phyloP scores from a whole-genome alignment of 2,113 vertebrate genomes.

The Apteryx mantelli region DNA sequence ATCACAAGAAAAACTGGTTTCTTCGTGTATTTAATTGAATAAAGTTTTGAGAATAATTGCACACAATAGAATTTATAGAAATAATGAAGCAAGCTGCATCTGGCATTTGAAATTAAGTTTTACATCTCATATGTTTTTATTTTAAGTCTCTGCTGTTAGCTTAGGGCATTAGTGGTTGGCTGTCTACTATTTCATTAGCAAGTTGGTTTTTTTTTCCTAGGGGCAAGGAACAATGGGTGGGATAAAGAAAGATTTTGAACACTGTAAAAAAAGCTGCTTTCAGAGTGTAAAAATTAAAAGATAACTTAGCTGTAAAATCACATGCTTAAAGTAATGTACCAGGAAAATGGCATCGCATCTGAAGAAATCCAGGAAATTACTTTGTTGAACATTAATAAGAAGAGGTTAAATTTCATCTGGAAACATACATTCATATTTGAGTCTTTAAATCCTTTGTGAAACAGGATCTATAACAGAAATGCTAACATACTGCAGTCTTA shows the following conservation, averaged over 20 bases:
- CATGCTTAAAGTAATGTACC: background rate
- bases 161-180: background rate
- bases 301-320: background rate
- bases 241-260: background rate
- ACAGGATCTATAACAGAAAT: background rate
- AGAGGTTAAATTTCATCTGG: background rate
- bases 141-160: background rate
- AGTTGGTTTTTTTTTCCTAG: background rate
- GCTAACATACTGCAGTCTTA: background rate
- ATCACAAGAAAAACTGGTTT: background rate
- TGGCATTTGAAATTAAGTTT: background rate
- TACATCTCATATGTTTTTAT: background rate
- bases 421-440: background rate
- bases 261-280: background rate
- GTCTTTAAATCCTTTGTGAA: background rate
- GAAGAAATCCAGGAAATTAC: background rate
- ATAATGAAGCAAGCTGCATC: background rate
- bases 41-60: background rate
- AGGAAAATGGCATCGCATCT: rapidly evolving
- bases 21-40: background rate
- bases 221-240: background rate
- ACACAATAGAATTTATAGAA: background rate
- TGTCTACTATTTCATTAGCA: background rate
- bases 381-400: background rate
- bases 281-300: background rate